A percentile compares a stretch with the other conserved stretches of the same genome.
Evolutionary conservation across 1,140 invertebrate genomes (phyloP).

Genomic region (Zaprionus lachaisei): DNA sequence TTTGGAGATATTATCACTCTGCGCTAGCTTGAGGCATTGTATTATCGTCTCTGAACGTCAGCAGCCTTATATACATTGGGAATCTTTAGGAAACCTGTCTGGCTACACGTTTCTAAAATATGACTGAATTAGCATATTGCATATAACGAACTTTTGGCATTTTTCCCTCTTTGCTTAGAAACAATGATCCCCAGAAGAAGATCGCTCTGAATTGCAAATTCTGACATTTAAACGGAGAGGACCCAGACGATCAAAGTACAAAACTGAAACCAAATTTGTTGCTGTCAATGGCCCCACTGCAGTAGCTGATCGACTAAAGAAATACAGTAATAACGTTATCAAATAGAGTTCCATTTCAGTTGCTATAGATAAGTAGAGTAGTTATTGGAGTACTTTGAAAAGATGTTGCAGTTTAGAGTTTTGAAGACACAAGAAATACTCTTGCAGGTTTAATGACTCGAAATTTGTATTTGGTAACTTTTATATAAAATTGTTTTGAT

Average conservation of each 20-base stretch:
- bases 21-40: background rate
- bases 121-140: slow-evolving; percentile 60
- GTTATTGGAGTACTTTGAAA: background rate
- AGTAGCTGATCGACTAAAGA: background rate
- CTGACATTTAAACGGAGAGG: slow-evolving; percentile 53
- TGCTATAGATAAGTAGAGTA: background rate
- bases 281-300: slow-evolving; percentile 29
- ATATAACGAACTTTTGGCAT: slow-evolving; percentile 38
- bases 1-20: background rate
- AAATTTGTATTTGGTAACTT: too few relatives aligned
- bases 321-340: background rate
- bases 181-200: slow-evolving; percentile 4
- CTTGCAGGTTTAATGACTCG: too few relatives aligned
- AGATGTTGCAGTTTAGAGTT: background rate
- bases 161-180: slow-evolving; percentile 5
- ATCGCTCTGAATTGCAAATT: slow-evolving; percentile 29
- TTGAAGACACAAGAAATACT: background rate
- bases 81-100: slow-evolving; percentile 26
- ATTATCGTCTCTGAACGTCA: background rate
- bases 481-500: too few relatives aligned
- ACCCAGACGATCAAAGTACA: slow-evolving; percentile 59
- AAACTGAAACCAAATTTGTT: background rate
- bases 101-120: slow-evolving; percentile 11
- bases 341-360: background rate
- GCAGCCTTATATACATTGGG: slow-evolving; percentile 8